Base-by-base conservation (phyloP, 2,888 invertebrate species). In the Pocota personata region DNA sequence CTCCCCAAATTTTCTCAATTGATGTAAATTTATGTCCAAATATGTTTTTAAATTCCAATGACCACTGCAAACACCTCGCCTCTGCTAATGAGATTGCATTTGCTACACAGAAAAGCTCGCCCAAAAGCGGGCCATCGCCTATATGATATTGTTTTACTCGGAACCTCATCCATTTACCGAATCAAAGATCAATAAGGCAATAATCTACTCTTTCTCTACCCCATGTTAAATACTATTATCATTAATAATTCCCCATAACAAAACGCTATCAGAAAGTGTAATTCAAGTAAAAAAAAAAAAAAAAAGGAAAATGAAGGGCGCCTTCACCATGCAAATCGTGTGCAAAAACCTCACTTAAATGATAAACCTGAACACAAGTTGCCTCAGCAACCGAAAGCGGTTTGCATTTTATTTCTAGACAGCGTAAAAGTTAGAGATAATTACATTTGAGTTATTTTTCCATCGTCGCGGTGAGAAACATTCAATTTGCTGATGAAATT, bases 401-500 rank as follows among this genome's bases (percentile, higher is more conserved):
- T 6, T 3, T 10, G 10, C 10, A 35, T 35, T 35, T 43, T 7
- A 43, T 7, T 43, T 35, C 57, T n/a, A 21, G 27, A 19, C 55
- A 35, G 14, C 40, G 30, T 69, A 7, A 37, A 30, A 46, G 57
- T 57, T 48, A 0, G 27, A 55, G 55, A 55, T 55, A 30, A 24
- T 58, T 62, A 40, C 52, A 62, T n/a, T 43, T 35, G 7, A 19
- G 24, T 37, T 58, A 35, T 52, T n/a, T n/a, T n/a, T n/a, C n/a
- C n/a, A 14, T 72, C 40, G 2, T 1, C 37, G 14, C 37, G 48
- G 30, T 12, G 10, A 16, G 16, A 16, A 7, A 37, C 5, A 3
- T 37, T 21, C 12, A 43, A 21, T 55, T 32, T 16, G 60, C 77
- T 78, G 69, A 78, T 78, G 77, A 60, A 78, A 78, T 62, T 55